Evolutionary conservation across 2,113 vertebrate genomes (phyloP).

Genomic region (Epinephelus moara): DNA sequence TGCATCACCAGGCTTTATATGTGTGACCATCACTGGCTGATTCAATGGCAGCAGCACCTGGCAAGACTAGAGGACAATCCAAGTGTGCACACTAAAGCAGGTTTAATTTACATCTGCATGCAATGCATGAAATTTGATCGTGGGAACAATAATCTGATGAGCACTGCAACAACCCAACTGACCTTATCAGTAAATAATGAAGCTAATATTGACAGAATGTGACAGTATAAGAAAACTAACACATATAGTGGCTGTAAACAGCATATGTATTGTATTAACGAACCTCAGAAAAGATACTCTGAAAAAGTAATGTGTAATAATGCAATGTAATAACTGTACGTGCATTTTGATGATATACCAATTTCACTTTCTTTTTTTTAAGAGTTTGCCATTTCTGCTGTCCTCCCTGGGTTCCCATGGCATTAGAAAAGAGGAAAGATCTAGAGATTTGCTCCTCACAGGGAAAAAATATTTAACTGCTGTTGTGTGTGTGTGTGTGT

Average conservation of each 20-base stretch:
- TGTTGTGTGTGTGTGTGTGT: constrained; percentile 14
- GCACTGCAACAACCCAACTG: not conserved
- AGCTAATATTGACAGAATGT: not conserved
- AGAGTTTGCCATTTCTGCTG: not conserved
- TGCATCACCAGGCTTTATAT: constrained; percentile 30
- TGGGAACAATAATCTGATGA: constrained; percentile 13
- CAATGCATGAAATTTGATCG: constrained; percentile 27
- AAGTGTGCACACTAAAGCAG: constrained; percentile 4
- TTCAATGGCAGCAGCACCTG: constrained; percentile 24
- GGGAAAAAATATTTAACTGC: constrained; percentile 4
- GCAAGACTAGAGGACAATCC: constrained; percentile 16
- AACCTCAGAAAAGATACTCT: not conserved
- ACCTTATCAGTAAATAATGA: constrained; percentile 26
- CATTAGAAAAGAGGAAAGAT: not conserved
- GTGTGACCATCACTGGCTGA: constrained; percentile 12
- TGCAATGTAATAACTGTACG: not conserved
- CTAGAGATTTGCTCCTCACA: constrained; percentile 21
- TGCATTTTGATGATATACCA: constrained; percentile 3
- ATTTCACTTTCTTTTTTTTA: not conserved
- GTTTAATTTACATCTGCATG: constrained; percentile 27
- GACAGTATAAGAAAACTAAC: not conserved
- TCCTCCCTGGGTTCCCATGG: not conserved
- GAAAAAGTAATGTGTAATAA: constrained; percentile 20
- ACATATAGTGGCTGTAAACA: not conserved
- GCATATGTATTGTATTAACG: not conserved